A percentile compares a stretch with the other conserved stretches of the same genome.
Conservation (phyloP, 2,113 vertebrate genomes). For the Paedocypris sp. region DNA sequence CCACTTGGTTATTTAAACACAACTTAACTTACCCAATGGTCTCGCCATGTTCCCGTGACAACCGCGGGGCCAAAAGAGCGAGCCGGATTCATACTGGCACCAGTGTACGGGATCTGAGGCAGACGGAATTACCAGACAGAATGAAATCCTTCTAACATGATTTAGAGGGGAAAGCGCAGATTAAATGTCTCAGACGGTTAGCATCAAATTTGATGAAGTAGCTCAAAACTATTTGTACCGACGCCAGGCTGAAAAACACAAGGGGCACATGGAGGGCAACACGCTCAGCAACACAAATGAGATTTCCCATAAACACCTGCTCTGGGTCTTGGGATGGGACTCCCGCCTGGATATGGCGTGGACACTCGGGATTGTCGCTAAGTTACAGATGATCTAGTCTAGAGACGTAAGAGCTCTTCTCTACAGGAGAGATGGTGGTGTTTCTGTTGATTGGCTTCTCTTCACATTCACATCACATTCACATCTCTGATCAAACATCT, state of each 20-base stretch:
- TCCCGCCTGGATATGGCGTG: conserved; percentile 23
- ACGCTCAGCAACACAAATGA: conserved; percentile 13
- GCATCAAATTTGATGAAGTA: background rate
- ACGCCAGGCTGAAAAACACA: background rate
- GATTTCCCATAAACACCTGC: background rate
- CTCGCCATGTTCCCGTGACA: conserved; percentile 49
- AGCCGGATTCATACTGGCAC: conserved; percentile 62
- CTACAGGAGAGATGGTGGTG: conserved; percentile 9
- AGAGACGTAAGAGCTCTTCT: no score
- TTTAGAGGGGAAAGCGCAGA: background rate
- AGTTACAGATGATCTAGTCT: no score
- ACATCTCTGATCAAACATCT: no score
- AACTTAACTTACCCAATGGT: conserved; percentile 52
- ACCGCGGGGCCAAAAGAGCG: conserved; percentile 54
- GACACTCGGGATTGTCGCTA: conserved; percentile 15
- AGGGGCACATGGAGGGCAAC: background rate
- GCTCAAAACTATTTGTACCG: background rate
- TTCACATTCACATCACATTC: no score
- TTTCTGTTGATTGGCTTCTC: no score
- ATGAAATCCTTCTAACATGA: background rate
- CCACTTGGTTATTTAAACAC: background rate
- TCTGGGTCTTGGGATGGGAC: background rate
- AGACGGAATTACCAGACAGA: conserved; percentile 18
- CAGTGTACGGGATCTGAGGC: conserved; percentile 55
- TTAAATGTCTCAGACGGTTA: background rate